These are phyloP conservation scores for Spizaetus ornatus DNA, from an alignment of 2,113 vertebrate species.

Conservation along the genomic window DNA sequence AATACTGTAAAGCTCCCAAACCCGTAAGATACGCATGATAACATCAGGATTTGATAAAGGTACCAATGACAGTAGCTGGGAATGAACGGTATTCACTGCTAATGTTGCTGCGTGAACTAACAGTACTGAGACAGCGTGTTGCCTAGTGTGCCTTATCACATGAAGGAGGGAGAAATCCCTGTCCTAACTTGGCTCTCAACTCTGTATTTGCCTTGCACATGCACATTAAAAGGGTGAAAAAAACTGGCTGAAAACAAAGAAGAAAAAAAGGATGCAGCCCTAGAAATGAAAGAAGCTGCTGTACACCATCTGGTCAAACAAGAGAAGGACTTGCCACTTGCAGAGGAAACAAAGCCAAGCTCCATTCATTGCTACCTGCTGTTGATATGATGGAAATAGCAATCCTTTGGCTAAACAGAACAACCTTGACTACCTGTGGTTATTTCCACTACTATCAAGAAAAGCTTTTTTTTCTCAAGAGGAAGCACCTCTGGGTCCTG, in stretches of 20 bases:
- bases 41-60: background rate
- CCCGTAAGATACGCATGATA: background rate
- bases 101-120: slow-evolving; percentile 41
- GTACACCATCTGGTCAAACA: background rate
- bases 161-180: background rate
- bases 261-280: slow-evolving; percentile 43
- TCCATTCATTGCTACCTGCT: background rate
- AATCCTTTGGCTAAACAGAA: background rate
- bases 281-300: background rate
- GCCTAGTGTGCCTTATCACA: background rate
- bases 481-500: background rate
- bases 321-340: background rate
- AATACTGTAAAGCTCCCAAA: slow-evolving; percentile 30
- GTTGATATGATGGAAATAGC: background rate
- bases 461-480: background rate
- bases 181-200: background rate
- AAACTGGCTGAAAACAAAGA: slow-evolving; percentile 21
- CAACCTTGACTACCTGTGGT: background rate
- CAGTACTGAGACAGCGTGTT: background rate
- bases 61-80: background rate
- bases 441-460: background rate
- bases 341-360: slow-evolving; percentile 11
- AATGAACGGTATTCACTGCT: slow-evolving; percentile 25
- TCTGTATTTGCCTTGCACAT: slow-evolving; percentile 5
- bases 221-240: slow-evolving; percentile 38